A percentile compares a stretch with the other conserved stretches of the same genome.
These are phyloP conservation scores for Crotalus helleri DNA, from an alignment of 2,113 vertebrate genomes.

Conservation along the genomic window DNA sequence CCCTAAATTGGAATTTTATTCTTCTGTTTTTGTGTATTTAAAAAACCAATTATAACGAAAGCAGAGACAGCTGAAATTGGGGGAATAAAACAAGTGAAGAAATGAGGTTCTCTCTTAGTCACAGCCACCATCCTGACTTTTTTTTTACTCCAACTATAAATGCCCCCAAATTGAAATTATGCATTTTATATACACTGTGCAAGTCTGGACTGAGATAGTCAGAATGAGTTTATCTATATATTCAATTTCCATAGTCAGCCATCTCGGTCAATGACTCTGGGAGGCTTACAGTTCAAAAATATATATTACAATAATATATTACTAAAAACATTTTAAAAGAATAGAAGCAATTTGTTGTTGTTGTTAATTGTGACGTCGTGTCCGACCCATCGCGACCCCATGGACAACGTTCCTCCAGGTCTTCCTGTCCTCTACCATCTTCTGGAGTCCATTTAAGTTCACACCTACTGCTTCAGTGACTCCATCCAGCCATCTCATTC, in stretches of 20 bases:
- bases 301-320: not conserved
- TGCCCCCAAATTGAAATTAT: not conserved
- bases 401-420: too few species aligned
- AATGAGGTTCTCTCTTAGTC: not conserved
- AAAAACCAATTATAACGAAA: not conserved
- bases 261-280: not conserved
- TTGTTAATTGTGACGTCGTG: too few species aligned
- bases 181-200: not conserved
- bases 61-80: not conserved
- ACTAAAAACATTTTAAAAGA: not conserved
- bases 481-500: too few species aligned
- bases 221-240: not conserved
- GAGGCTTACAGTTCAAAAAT: not conserved
- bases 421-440: too few species aligned
- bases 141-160: not conserved
- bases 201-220: not conserved
- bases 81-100: not conserved
- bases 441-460: too few species aligned
- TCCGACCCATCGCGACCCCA: too few species aligned
- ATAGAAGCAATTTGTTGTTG: not conserved
- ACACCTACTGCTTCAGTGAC: too few species aligned
- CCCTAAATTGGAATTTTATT: not conserved
- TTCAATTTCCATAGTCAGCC: not conserved
- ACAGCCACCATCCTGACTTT: not conserved
- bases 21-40: not conserved